Percentiles rank a stretch among this genome's conserved stretches.
Evolutionary conservation across 2,113 vertebrate species (phyloP).

Genomic region (Amia ocellicauda): DNA sequence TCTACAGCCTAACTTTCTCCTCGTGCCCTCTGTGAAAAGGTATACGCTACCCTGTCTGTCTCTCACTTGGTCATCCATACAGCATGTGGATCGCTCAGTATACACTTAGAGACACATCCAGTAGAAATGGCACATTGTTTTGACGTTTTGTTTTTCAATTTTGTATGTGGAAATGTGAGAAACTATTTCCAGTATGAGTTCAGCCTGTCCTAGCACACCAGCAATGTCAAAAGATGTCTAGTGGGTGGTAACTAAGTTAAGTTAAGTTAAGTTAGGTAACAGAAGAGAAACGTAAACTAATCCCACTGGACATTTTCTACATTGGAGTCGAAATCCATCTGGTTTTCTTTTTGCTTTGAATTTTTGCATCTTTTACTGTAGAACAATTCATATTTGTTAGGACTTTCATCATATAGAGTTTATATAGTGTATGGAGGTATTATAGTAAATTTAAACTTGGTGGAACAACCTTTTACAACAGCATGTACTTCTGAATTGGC

Average conservation of each 20-base stretch:
- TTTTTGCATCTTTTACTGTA: too few species aligned
- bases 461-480: too few species aligned
- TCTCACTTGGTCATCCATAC: neutral
- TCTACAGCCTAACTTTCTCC: conserved; percentile 58
- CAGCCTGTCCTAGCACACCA: neutral
- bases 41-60: conserved; percentile 37
- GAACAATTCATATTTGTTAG: too few species aligned
- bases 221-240: neutral
- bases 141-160: too few species aligned
- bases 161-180: too few species aligned
- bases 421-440: too few species aligned
- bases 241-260: neutral
- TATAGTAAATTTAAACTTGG: too few species aligned
- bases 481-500: too few species aligned
- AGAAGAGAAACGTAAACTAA: neutral
- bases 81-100: neutral
- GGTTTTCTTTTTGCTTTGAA: neutral
- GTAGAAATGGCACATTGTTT: too few species aligned
- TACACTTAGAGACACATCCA: neutral
- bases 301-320: neutral
- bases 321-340: neutral
- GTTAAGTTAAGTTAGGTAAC: too few species aligned
- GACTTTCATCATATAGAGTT: too few species aligned
- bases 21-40: conserved; percentile 58
- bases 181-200: neutral